These are phyloP conservation scores for Emys orbicularis DNA, from an alignment of 2,797 vertebrate genomes.

Conservation along the genomic window DNA sequence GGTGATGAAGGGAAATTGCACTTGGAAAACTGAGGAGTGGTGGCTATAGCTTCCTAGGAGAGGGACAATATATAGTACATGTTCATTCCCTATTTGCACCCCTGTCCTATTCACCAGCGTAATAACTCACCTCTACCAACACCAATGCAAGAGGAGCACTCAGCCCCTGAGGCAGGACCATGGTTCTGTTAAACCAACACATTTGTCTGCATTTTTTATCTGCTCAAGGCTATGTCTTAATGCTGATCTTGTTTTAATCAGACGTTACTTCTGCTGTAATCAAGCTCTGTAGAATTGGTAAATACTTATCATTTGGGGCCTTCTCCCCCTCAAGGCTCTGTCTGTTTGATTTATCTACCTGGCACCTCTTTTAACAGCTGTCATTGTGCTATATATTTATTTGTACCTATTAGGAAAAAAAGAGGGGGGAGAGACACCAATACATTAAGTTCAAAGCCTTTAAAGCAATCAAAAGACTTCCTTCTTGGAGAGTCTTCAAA, in stretches of 20 bases:
- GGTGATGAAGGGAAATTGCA: too few species aligned
- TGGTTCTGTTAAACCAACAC: not conserved
- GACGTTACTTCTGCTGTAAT: constrained; percentile 57
- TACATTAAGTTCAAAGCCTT: constrained; percentile 43
- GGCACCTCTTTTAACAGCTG: constrained; percentile 61
- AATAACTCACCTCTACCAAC: not conserved
- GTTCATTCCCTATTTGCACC: not conserved
- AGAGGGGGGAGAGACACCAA: not conserved
- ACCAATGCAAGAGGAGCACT: not conserved
- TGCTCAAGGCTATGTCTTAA: not conserved
- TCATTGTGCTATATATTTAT: constrained; percentile 52
- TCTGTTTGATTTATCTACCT: constrained; percentile 69
- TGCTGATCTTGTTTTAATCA: constrained; percentile 32
- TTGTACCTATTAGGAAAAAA: constrained; percentile 13
- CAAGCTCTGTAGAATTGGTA: constrained; percentile 49
- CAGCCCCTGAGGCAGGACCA: not conserved
- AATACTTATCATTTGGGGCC: constrained; percentile 67
- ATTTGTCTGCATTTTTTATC: not conserved
- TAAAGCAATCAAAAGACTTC: constrained; percentile 37
- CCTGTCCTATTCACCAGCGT: not conserved
- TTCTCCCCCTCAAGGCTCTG: constrained; percentile 49
- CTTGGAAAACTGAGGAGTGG: too few species aligned
- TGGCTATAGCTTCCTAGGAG: not conserved
- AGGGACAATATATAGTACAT: not conserved
- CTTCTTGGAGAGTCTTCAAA: not conserved